Conservation (phyloP, 1,140 invertebrate genomes). For the Cydia strobilella region DNA sequence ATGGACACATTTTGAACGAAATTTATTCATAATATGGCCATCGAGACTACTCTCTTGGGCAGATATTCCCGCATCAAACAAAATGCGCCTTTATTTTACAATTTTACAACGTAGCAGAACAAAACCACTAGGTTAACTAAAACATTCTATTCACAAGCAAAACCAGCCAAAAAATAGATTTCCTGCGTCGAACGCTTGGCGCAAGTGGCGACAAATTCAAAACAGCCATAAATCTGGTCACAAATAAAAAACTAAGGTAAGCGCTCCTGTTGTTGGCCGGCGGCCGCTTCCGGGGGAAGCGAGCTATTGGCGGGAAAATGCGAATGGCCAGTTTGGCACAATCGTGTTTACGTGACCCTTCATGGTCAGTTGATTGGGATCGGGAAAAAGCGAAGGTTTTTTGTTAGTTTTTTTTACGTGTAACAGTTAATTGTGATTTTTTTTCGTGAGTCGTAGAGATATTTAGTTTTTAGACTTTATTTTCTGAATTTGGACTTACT, state of each 20-base stretch:
- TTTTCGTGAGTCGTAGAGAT: neutral
- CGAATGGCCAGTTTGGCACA: slow-evolving; percentile 64
- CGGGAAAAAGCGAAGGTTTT: slow-evolving; percentile 32
- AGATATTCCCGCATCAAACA: no score
- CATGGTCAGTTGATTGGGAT: slow-evolving; percentile 33
- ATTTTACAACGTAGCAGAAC: neutral
- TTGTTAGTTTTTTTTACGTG: slow-evolving; percentile 33
- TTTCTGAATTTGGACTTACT: no score
- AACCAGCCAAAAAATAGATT: slow-evolving; percentile 54
- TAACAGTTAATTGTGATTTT: neutral
- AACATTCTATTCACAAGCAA: slow-evolving; percentile 35
- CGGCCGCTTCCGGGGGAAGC: slow-evolving; percentile 49
- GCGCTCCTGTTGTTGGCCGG: slow-evolving; percentile 70
- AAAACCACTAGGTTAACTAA: neutral
- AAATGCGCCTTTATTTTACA: no score
- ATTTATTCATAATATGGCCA: no score
- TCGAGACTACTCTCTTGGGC: no score
- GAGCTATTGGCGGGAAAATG: slow-evolving; percentile 73
- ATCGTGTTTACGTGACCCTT: slow-evolving; percentile 40
- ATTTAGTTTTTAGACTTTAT: no score
- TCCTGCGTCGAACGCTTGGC: slow-evolving; percentile 71
- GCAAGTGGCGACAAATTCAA: slow-evolving; percentile 68
- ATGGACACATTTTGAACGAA: no score
- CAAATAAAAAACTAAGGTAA: slow-evolving; percentile 79
- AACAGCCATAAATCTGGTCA: slow-evolving; percentile 74